These are phyloP conservation scores for Nothoprocta perdicaria DNA, from an alignment of 2,113 vertebrate species.

Conservation along the genomic window DNA sequence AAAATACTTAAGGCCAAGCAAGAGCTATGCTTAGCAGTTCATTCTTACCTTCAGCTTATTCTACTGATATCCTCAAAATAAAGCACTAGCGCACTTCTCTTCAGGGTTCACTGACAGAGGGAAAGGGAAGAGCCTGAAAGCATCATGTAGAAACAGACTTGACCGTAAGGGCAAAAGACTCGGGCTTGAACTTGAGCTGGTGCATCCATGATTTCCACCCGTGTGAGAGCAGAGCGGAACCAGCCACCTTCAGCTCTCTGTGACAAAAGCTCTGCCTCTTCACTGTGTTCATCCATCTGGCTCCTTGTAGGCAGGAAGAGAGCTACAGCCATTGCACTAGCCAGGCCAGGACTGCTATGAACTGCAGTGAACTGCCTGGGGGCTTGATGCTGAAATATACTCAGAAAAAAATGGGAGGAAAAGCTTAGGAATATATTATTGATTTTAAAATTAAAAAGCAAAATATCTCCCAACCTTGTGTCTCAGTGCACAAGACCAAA, in stretches of 20 bases:
- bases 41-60: background rate
- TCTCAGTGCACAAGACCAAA: background rate
- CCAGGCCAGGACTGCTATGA: background rate
- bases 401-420: background rate
- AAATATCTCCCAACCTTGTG: background rate
- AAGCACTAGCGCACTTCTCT: background rate
- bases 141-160: background rate
- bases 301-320: background rate
- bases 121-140: background rate
- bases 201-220: background rate
- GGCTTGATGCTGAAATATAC: background rate
- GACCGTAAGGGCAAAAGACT: background rate
- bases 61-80: background rate
- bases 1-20: background rate
- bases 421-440: background rate
- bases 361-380: background rate
- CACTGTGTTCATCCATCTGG: background rate
- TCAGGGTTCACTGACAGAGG: background rate
- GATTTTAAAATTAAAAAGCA: background rate
- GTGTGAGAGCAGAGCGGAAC: background rate
- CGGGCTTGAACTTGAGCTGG: background rate
- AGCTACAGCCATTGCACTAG: background rate
- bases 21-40: background rate
- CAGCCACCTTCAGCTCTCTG: background rate
- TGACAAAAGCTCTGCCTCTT: background rate